Evolutionary conservation across 1,140 invertebrate species (phyloP).

Genomic region (Pseudoatta argentina): DNA sequence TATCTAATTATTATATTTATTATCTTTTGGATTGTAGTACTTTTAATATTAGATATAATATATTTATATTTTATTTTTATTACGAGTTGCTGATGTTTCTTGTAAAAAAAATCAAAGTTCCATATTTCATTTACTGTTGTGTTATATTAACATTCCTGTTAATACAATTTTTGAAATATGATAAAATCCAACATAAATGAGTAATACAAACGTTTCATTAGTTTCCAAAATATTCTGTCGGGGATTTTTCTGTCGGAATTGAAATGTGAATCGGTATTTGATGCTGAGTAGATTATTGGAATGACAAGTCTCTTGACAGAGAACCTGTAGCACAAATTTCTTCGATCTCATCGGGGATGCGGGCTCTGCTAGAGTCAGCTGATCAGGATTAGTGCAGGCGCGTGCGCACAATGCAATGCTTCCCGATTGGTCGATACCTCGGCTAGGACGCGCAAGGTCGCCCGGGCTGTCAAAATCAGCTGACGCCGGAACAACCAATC

Average conservation of each 20-base stretch:
- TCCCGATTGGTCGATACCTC: conserved; percentile 60
- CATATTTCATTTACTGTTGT: not conserved
- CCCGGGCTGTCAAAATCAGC: conserved; percentile 80
- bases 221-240: not conserved
- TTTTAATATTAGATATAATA: not conserved
- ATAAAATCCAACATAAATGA: not conserved
- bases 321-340: conserved; percentile 24
- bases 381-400: conserved; percentile 58
- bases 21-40: not conserved
- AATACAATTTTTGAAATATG: not conserved
- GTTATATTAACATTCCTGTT: not conserved
- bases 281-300: not conserved
- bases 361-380: conserved; percentile 47
- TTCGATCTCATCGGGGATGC: conserved; percentile 41
- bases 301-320: not conserved
- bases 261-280: not conserved
- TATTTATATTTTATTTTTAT: not conserved
- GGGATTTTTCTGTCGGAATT: not conserved
- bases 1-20: not conserved
- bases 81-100: not conserved
- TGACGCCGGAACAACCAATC: conserved; percentile 72
- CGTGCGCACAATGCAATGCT: conserved; percentile 22
- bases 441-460: conserved; percentile 73
- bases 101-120: not conserved
- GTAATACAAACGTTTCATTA: not conserved